Conservation (phyloP, 2,888 invertebrate genomes). For the Campaea margaritaria region DNA sequence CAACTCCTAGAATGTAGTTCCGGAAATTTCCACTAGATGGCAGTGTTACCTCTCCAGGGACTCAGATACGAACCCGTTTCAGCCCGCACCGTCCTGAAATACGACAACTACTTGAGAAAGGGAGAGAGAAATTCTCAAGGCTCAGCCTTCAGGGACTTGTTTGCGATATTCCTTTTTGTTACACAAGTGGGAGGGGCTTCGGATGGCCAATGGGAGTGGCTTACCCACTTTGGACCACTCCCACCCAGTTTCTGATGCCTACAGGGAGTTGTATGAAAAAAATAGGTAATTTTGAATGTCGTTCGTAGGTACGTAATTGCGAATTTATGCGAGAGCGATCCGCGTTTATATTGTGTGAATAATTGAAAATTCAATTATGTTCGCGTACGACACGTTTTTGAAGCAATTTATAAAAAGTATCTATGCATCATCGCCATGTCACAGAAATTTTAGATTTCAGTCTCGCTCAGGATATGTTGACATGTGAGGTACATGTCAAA, state of each 20-base stretch:
- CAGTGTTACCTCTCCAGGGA: constrained; percentile 61
- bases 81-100: constrained; percentile 78
- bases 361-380: constrained; percentile 38
- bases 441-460: too few species aligned
- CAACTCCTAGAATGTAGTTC: constrained; percentile 56
- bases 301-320: constrained; percentile 78
- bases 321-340: constrained; percentile 65
- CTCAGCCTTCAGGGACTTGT: constrained; percentile 68
- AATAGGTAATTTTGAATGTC: constrained; percentile 81
- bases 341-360: constrained; percentile 42
- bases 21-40: constrained; percentile 58
- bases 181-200: constrained; percentile 70
- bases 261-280: constrained; percentile 80
- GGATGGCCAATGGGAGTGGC: constrained; percentile 73
- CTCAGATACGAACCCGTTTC: constrained; percentile 70
- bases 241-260: constrained; percentile 81
- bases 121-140: constrained; percentile 82
- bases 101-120: constrained; percentile 71
- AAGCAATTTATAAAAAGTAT: background rate
- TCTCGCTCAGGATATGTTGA: too few species aligned
- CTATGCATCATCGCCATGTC: too few species aligned
- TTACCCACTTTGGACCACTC: constrained; percentile 67
- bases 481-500: too few species aligned
- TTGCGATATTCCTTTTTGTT: constrained; percentile 73
- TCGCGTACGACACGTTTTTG: background rate